A percentile compares a stretch with the other conserved stretches of the same genome.
Conservation (phyloP, 1,140 invertebrate species). For the Spodoptera litura region DNA sequence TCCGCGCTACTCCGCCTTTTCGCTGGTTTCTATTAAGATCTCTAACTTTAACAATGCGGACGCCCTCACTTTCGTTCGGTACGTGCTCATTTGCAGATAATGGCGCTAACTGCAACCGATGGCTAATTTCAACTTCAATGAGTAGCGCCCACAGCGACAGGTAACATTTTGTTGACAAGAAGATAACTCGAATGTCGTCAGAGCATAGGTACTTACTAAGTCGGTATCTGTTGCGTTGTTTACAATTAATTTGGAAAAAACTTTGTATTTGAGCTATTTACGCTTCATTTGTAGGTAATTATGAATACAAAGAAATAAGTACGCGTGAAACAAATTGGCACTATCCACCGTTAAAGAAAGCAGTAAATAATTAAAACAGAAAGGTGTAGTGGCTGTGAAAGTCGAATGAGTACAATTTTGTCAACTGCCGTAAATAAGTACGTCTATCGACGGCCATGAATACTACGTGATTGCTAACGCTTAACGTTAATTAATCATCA, state of each 20-base stretch:
- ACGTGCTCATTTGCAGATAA: conserved; percentile 61
- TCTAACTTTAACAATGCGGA: conserved; percentile 75
- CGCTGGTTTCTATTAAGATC: conserved; percentile 77
- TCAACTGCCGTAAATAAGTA: conserved; percentile 37
- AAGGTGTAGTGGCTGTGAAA: conserved; percentile 54
- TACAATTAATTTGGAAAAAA: background rate
- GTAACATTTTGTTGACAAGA: conserved; percentile 23
- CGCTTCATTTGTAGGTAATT: conserved; percentile 32
- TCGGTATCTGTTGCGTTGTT: background rate
- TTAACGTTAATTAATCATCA: conserved; percentile 3
- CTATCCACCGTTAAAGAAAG: conserved; percentile 52
- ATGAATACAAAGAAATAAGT: conserved; percentile 23
- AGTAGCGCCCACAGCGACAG: conserved; percentile 20
- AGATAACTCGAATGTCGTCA: background rate
- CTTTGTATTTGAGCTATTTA: background rate
- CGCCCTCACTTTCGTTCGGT: conserved; percentile 78
- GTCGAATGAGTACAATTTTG: conserved; percentile 48
- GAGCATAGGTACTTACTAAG: background rate
- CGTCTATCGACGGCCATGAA: background rate
- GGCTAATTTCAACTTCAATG: conserved; percentile 29
- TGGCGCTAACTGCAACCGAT: conserved; percentile 27
- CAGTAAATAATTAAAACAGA: conserved; percentile 54
- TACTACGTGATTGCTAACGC: conserved; percentile 16
- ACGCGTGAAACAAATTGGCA: conserved; percentile 26
- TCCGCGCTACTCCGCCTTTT: conserved; percentile 66